phyloP scores from a whole-genome alignment of 2,113 vertebrate genomes.

The Tragelaphus imberbis region DNA sequence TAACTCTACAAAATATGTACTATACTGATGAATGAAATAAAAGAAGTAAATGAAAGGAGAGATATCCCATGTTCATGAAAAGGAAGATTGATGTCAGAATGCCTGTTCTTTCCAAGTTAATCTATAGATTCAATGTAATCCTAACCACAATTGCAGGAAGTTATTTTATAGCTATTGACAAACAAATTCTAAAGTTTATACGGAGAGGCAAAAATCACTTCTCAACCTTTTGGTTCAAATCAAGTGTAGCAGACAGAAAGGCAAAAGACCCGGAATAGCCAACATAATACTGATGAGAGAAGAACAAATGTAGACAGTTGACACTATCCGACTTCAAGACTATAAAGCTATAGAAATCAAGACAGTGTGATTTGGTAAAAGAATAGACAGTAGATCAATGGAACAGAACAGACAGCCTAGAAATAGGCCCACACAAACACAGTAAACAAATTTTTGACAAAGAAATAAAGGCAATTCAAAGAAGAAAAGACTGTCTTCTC shows the following conservation, averaged over 20 bases:
- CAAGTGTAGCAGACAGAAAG: not conserved
- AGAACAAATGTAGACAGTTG: not conserved
- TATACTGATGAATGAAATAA: not conserved
- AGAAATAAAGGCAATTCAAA: not conserved
- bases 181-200: not conserved
- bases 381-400: not conserved
- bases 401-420: not conserved
- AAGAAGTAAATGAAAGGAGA: not conserved
- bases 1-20: not conserved
- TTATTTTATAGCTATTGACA: not conserved
- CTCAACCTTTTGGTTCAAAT: not conserved
- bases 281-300: not conserved
- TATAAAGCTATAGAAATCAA: not conserved
- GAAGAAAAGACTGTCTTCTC: not conserved
- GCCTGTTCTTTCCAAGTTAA: not conserved
- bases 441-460: not conserved
- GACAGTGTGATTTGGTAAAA: not conserved
- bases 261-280: not conserved
- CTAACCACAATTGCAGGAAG: not conserved
- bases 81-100: not conserved
- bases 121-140: not conserved
- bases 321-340: not conserved
- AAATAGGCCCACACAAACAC: not conserved
- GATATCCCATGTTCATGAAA: not conserved
- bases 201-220: not conserved